A percentile compares a stretch with the other conserved stretches of the same genome.
Evolutionary conservation across 2,113 vertebrate genomes (phyloP).

Genomic region (Microcebus lehilahytsara): DNA sequence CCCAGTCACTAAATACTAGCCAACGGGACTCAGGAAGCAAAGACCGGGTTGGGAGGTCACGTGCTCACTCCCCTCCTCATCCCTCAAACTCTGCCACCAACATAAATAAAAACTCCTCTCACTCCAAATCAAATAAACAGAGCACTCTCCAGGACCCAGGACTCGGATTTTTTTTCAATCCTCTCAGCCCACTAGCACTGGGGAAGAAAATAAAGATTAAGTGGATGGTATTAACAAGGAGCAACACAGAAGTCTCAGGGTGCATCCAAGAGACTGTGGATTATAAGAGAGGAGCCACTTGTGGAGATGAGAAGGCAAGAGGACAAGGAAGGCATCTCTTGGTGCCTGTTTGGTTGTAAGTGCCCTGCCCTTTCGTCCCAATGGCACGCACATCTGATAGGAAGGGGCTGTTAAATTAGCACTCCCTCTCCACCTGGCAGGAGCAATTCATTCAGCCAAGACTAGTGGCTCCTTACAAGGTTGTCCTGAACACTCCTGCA

Average conservation of each 20-base stretch:
- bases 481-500: not conserved
- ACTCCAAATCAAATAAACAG: conserved; percentile 61
- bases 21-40: not conserved
- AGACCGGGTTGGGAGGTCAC: not conserved
- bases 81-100: conserved; percentile 21
- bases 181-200: not conserved
- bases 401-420: not conserved
- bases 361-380: not conserved
- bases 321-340: not conserved
- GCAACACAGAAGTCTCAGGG: not conserved
- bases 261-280: not conserved
- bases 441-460: not conserved
- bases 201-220: not conserved
- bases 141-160: not conserved
- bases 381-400: not conserved
- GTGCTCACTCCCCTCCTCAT: not conserved
- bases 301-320: not conserved
- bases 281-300: not conserved
- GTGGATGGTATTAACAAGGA: not conserved
- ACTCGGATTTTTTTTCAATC: not conserved
- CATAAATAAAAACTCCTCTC: conserved; percentile 44
- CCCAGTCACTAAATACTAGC: not conserved
- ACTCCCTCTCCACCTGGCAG: not conserved
- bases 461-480: not conserved
- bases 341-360: not conserved